Base-by-base conservation (phyloP, 2,888 invertebrate species). In the Thumatha senex region DNA sequence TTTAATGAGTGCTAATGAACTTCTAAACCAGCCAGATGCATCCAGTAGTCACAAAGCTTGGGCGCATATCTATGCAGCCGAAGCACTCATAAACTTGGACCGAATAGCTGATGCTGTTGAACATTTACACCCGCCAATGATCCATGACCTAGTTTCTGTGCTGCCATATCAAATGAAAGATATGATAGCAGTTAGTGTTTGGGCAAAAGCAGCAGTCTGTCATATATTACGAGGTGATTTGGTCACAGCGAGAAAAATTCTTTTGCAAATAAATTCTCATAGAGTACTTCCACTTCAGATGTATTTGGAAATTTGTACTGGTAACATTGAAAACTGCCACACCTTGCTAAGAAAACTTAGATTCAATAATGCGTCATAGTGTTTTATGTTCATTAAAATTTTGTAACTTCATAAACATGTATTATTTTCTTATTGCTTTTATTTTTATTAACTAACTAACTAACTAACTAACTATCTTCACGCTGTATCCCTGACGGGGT, bases 61-160 rank as follows among this genome's bases (percentile, higher is more conserved):
- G 70, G 98, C 95, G 0, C 96, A 97, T 81, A 93, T 98, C 69
- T 98, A 98, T 82, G 95, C 96, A 45, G 97, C 97, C 0, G 98
- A 98, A 86, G 96, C 97, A 24, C 89, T 97, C 10, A 95, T 98
- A 46, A 93, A 96, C 68, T 87, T 97, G 76, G 96, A 98, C 76
- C 94, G 95, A 84, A 94, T 97, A 61, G 90, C 94, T 0, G 97
- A 98, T 81, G 98, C 98, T 0, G 93, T 97, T 10, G 94, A 96
- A 51, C 95, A 97, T 83, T 89, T 98, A 44, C 96, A 97, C 70
- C 96, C 95, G 1, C 95, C 95, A 44, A 94, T 94, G 81, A 93
- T 96, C 41, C 90, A 92, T 66, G 89, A 92, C 33, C 73, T 91
- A 9, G 89, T 91, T 0, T 84, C 86, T 9, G 84, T 82, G n/a